Base-by-base conservation (phyloP, 2,797 vertebrate genomes). In the Novumbra hubbsi region DNA sequence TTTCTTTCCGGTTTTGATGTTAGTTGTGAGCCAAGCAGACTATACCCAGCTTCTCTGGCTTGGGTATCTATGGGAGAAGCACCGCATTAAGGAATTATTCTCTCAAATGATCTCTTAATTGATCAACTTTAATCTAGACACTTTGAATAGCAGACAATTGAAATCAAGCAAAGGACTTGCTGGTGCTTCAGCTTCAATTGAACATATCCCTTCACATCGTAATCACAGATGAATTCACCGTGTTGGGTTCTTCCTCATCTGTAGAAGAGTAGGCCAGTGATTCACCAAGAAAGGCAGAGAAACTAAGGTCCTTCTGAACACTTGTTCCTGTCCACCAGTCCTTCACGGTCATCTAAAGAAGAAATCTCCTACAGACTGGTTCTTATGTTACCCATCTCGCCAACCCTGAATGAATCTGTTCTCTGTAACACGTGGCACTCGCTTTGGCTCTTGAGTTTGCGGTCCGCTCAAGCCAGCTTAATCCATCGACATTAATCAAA, bases 351-450 rank as follows among this genome's bases (percentile, higher is more conserved):
- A 15, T 19, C 12, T 32, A 6, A 70, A 34, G 68, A 12, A 15
- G 30, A n/a, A n/a, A 27, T 21, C 27, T 57, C 41, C 52, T 38
- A 6, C 52, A 24, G 2, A 45, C 15, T 41, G 41, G 15, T 21
- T 21, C 34, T 21, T 28, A 57, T 8, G 12, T 62, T 6, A 7
- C 71, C 5, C 17, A 21, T 15, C 9, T 12, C n/a, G 5, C 6
- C 52, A n/a, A 19, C 4, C 45, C 1, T 6, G 24, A 12, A 52
- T 9, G 14, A n/a, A 16, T 68, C 16, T 62, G 17, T 28, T 41
- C 27, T 66, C 49, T 71, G 11, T 27, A 34, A 62, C 12, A 30
- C 27, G 8, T 62, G 64, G 50, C 68, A 68, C 68, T 78, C 70
- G 72, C 30, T 14, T 55, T n/a, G 19, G 67, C 68, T 74, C 50